Base-by-base conservation (phyloP, 2,113 vertebrate genomes). In the Sander vitreus region DNA sequence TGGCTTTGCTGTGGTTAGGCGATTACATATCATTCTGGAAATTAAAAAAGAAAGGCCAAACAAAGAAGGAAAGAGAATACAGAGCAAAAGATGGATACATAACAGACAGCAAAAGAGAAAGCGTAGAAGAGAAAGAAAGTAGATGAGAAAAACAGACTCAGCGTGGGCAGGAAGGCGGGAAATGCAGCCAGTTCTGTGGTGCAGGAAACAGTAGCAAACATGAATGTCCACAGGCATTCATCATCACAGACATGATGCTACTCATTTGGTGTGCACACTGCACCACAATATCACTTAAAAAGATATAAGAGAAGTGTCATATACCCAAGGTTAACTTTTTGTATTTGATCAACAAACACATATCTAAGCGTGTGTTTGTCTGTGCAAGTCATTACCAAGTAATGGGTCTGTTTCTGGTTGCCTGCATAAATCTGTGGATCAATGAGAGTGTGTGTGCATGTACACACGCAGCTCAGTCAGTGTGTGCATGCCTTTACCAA, bases 131-230 rank as follows among this genome's bases (percentile, higher is more conserved):
- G 59, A 73, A 75, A 51, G 78, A n/a, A 16, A n/a, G 75, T 0
- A 65, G 73, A 89, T 21, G 85, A 91, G 85, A 83, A 86, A 87
- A 84, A 76, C 86, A 91, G 87, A 88, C 36, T 55, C 50, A 23
- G 90, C 51, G 88, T 83, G 82, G 86, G 86, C 84, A 78, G 80
- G 72, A 81, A 76, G 82, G 82, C 76, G 74, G 85, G 78, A 87
- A 83, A 68, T 70, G 48, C 39, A 60, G 57, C 53, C 77, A 58
- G 76, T 64, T 43, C 60, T 43, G 39, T 62, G 71, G 55, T 69
- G 58, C 81, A 88, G 85, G 85, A 91, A 91, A 89, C 85, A 11
- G 78, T 12, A 70, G 81, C 74, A 73, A 85, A 72, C 45, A 62
- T 33, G 57, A 85, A 64, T 85, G 85, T 78, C 82, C 71, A 80